A percentile compares a stretch with the other conserved stretches of the same genome.
phyloP scores from a whole-genome alignment of 2,797 vertebrate genomes.

The Linurgus olivaceus region DNA sequence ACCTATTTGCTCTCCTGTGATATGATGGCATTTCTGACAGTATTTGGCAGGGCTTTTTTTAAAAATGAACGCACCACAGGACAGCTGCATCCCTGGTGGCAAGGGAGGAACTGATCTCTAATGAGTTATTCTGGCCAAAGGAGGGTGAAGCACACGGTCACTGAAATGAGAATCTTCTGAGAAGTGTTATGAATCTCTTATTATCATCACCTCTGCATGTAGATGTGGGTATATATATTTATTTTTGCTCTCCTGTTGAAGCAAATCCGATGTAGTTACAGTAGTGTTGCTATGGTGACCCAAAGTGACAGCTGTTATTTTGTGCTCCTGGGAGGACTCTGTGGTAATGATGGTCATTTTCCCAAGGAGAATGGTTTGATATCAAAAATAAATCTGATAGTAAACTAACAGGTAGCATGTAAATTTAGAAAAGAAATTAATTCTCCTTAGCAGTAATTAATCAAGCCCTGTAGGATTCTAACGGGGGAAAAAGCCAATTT shows the following conservation, averaged over 20 bases:
- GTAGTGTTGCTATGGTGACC: constrained; percentile 83
- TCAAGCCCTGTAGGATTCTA: not conserved
- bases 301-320: constrained; percentile 79
- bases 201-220: not conserved
- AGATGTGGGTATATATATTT: not conserved
- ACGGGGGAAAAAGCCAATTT: not conserved
- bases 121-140: not conserved
- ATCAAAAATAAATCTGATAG: constrained; percentile 41
- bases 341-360: constrained; percentile 64
- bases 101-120: not conserved
- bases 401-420: constrained; percentile 57
- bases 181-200: not conserved
- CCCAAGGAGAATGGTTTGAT: constrained; percentile 4
- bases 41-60: not conserved
- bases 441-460: constrained; percentile 72
- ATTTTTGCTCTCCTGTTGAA: constrained; percentile 31
- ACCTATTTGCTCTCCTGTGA: not conserved
- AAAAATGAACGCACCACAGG: not conserved
- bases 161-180: not conserved
- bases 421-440: not conserved
- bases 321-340: constrained; percentile 47
- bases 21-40: not conserved
- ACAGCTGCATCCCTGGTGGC: not conserved
- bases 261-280: constrained; percentile 45
- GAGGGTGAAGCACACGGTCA: not conserved